phyloP scores from a whole-genome alignment of 2,888 invertebrate species.

The Rhopalosiphum nymphaeae region DNA sequence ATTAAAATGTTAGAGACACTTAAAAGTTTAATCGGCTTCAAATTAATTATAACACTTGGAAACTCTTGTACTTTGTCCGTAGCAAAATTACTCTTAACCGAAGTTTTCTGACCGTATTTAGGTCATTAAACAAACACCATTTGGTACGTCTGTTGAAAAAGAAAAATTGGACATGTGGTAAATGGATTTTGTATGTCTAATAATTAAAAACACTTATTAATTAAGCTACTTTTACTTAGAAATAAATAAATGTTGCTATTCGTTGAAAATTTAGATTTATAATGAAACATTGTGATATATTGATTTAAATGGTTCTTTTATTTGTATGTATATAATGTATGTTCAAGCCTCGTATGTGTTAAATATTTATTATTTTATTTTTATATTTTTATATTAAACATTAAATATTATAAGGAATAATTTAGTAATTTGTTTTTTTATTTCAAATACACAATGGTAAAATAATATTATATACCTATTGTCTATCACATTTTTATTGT shows the following conservation, averaged over 20 bases:
- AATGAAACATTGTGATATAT: neutral
- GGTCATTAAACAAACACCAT: conserved; percentile 55
- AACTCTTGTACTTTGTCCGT: conserved; percentile 2
- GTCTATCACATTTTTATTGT: neutral
- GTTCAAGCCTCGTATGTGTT: neutral
- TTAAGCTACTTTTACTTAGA: neutral
- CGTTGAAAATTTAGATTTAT: neutral
- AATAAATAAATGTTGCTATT: neutral
- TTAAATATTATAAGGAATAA: neutral
- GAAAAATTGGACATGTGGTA: neutral
- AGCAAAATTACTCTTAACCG: conserved; percentile 27
- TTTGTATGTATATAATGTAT: neutral
- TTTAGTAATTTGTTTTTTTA: neutral
- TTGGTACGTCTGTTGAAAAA: conserved; percentile 38
- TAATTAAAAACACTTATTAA: conserved; percentile 36
- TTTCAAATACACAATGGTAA: no score
- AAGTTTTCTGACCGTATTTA: conserved; percentile 41
- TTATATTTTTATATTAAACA: neutral
- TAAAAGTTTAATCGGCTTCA: conserved; percentile 27
- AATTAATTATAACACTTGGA: conserved; percentile 35
- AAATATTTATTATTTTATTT: neutral
- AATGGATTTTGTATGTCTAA: conserved; percentile 28
- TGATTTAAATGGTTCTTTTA: neutral
- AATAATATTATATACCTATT: neutral
- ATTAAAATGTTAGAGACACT: conserved; percentile 10